Base-by-base conservation (phyloP, 2,888 invertebrate species). In the Clunio marinus region DNA sequence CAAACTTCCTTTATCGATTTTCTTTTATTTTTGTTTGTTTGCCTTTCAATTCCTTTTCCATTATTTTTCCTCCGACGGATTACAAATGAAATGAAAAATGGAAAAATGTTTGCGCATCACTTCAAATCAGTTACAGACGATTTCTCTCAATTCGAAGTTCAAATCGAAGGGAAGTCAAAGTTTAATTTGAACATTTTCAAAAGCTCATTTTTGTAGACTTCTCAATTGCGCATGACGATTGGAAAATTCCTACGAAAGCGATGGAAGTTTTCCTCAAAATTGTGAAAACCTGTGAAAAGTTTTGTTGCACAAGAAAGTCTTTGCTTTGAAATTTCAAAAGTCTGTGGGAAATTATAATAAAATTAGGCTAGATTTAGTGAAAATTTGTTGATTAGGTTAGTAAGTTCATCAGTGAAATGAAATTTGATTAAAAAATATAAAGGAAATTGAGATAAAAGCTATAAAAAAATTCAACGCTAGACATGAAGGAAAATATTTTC, bases 251-350 rank as follows among this genome's bases (percentile, higher is more conserved):
- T n/a, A 32, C 20, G 55, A 15, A 28, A 35, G n/a, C n/a, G 20
- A 17, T 66, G 45, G 25, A 65, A 45, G 46, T 22, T 51, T 51
- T 51, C 13, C 15, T 27, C 5, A 22, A 66, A 8, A 55, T 22
- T 17, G 20, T 17, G 46, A 65, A 65, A 63, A 65, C 22, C 37
- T 41, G 59, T 27, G 63, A 41, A 63, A 63, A 66, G 55, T 66
- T 66, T 28, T 32, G 55, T 10, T 65, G 66, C 66, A 66, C 66
- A 66, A 59, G 55, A 55, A 51, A 22, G 3, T 51, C n/a, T 17
- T 22, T 51, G 51, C 17, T 13, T 51, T 8, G 17, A 51, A 51
- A 45, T 32, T 55, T 35, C n/a, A 51, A 63, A 63, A 32, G 51
- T 65, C 65, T 65, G 46, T 32, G 8, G n/a, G 28, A 51, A 20